A percentile compares a stretch with the other conserved stretches of the same genome.
Evolutionary conservation across 2,888 invertebrate species (phyloP).

Genomic region (Stenotaenia linearis): DNA sequence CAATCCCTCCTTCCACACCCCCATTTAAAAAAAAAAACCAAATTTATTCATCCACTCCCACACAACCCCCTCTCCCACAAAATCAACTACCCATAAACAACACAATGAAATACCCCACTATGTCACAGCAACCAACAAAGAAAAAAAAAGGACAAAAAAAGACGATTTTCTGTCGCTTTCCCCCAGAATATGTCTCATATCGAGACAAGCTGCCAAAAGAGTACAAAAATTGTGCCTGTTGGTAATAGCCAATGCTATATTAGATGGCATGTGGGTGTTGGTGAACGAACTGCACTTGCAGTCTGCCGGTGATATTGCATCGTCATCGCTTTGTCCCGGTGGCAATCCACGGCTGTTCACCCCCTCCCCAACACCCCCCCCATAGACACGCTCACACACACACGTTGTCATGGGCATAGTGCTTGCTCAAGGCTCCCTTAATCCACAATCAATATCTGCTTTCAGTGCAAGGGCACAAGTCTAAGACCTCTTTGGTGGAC

Average conservation of each 20-base stretch:
- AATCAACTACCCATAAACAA: background rate
- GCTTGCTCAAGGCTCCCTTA: slow-evolving; percentile 9
- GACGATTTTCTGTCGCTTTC: background rate
- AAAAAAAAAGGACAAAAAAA: no score
- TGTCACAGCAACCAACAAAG: background rate
- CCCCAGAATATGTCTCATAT: background rate
- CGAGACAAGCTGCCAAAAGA: background rate
- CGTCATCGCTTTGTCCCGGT: slow-evolving; percentile 5
- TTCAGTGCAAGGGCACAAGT: slow-evolving; percentile 1
- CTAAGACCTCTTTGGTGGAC: background rate
- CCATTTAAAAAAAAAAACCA: no score
- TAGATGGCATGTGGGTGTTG: background rate
- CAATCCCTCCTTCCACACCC: no score
- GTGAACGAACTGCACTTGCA: background rate
- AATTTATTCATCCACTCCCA: no score
- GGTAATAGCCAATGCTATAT: slow-evolving; percentile 1
- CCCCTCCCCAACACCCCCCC: no score
- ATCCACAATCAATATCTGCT: slow-evolving; percentile 9
- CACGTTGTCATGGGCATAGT: background rate
- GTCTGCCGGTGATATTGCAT: background rate
- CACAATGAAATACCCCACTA: background rate
- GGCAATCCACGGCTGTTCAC: background rate
- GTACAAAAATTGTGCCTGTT: background rate
- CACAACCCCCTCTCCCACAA: no score
- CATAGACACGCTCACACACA: background rate